Percentiles rank a stretch among this genome's conserved stretches.
Conservation (phyloP, 2,888 invertebrate species). For the Campoletis raptor region DNA sequence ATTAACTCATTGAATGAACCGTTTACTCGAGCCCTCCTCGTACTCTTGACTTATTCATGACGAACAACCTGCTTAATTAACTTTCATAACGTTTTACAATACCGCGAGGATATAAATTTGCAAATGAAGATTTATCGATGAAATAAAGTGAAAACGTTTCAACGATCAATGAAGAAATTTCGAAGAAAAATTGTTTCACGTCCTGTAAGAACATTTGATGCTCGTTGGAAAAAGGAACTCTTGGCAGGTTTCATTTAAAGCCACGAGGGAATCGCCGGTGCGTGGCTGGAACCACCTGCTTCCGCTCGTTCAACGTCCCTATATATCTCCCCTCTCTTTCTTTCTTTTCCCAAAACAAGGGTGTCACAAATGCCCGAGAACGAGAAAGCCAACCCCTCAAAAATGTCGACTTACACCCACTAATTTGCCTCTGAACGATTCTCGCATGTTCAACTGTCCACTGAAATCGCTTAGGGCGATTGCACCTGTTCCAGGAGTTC, state of each 20-base stretch:
- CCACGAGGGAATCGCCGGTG: conserved; percentile 77
- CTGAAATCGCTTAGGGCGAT: conserved; percentile 35
- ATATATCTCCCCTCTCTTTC: conserved; percentile 54
- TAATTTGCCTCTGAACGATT: conserved; percentile 43
- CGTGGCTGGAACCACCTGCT: conserved; percentile 83
- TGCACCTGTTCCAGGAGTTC: conserved; percentile 5
- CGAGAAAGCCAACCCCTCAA: conserved; percentile 8
- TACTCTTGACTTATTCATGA: conserved; percentile 20
- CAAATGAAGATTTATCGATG: neutral
- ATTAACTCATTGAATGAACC: conserved; percentile 64
- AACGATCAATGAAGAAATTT: neutral
- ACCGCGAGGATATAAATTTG: conserved; percentile 33
- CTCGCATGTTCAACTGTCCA: conserved; percentile 48
- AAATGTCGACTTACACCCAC: conserved; percentile 56
- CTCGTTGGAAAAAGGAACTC: conserved; percentile 25
- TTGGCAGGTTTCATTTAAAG: conserved; percentile 69
- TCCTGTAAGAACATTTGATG: conserved; percentile 31
- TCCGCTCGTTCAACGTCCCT: conserved; percentile 75
- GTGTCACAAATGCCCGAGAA: conserved; percentile 6
- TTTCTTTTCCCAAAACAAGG: conserved; percentile 32
- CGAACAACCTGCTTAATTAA: conserved; percentile 29
- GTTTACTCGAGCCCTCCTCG: conserved; percentile 29
- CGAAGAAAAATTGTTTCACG: neutral
- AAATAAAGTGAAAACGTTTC: neutral
- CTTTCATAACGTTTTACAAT: conserved; percentile 37